These are phyloP conservation scores for Pandemis corylana DNA, from an alignment of 2,888 invertebrate genomes.

Conservation along the genomic window DNA sequence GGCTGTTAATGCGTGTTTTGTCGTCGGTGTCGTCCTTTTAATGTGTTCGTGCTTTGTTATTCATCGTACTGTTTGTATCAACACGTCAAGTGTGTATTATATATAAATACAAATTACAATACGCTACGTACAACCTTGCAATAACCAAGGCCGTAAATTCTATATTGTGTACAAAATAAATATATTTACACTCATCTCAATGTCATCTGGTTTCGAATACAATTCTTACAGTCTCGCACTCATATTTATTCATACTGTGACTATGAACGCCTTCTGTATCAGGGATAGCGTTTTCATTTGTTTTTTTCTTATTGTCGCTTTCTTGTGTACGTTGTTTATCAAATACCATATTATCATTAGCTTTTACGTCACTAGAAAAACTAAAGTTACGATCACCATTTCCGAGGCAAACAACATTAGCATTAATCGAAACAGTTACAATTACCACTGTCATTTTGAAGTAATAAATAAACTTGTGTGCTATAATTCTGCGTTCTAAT, in stretches of 20 bases:
- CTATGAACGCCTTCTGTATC: too few species aligned
- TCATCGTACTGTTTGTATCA: background rate
- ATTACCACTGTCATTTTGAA: background rate
- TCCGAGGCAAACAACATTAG: background rate
- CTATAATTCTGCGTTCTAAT: constrained; percentile 48
- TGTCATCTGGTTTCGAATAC: background rate
- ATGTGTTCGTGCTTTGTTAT: background rate
- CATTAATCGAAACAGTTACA: background rate
- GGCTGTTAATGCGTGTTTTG: constrained; percentile 32
- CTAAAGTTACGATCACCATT: background rate
- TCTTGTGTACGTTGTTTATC: too few species aligned
- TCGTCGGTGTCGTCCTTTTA: constrained; percentile 14
- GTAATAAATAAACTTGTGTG: background rate
- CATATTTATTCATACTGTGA: too few species aligned
- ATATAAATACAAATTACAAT: background rate
- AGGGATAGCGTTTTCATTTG: too few species aligned
- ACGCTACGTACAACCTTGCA: background rate
- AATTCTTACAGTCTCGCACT: too few species aligned
- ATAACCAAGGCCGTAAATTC: background rate
- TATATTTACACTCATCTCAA: background rate
- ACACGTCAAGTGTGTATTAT: background rate
- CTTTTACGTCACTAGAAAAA: background rate
- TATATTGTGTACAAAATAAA: background rate
- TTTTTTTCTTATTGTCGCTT: too few species aligned
- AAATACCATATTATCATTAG: background rate